Evolutionary conservation across 2,888 invertebrate species (phyloP).

Genomic region (Scotopteryx bipunctaria): DNA sequence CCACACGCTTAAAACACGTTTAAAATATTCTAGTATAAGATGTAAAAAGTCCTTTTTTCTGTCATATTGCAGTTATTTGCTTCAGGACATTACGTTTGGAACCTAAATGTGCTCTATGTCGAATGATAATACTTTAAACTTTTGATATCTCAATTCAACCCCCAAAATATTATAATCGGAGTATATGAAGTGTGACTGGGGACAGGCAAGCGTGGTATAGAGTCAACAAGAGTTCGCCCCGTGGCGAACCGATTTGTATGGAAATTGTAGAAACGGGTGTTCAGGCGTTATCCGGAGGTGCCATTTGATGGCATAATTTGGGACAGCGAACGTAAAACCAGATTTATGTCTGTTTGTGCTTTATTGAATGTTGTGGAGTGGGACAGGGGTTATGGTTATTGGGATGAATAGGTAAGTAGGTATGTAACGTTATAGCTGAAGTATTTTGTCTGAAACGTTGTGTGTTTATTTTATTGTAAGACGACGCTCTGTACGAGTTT

Average conservation of each 20-base stretch:
- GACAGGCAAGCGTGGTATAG: slow-evolving; percentile 26
- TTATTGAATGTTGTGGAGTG: slow-evolving; percentile 74
- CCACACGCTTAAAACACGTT: too few relatives aligned
- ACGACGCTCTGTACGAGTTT: too few relatives aligned
- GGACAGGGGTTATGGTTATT: slow-evolving; percentile 54
- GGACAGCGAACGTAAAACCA: slow-evolving; percentile 70
- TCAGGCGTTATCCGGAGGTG: slow-evolving; percentile 62
- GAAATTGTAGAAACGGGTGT: slow-evolving; percentile 69
- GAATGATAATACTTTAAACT: too few relatives aligned
- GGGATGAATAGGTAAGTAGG: too few relatives aligned
- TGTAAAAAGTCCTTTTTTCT: too few relatives aligned
- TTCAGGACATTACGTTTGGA: too few relatives aligned
- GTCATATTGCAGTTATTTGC: too few relatives aligned
- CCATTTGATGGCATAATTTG: slow-evolving; percentile 79
- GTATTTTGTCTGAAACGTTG: too few relatives aligned
- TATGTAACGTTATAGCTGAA: too few relatives aligned
- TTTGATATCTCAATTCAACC: slow-evolving; percentile 34
- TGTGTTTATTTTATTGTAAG: too few relatives aligned
- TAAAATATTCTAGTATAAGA: too few relatives aligned
- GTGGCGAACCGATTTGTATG: slow-evolving; percentile 80
- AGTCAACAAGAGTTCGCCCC: slow-evolving; percentile 36
- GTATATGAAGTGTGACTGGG: slow-evolving; percentile 76
- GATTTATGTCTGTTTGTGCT: slow-evolving; percentile 76
- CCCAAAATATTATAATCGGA: slow-evolving; percentile 75
- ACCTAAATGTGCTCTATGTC: too few relatives aligned